Evolutionary conservation across 2,113 vertebrate species (phyloP).

Genomic region (Oreamnos americanus): DNA sequence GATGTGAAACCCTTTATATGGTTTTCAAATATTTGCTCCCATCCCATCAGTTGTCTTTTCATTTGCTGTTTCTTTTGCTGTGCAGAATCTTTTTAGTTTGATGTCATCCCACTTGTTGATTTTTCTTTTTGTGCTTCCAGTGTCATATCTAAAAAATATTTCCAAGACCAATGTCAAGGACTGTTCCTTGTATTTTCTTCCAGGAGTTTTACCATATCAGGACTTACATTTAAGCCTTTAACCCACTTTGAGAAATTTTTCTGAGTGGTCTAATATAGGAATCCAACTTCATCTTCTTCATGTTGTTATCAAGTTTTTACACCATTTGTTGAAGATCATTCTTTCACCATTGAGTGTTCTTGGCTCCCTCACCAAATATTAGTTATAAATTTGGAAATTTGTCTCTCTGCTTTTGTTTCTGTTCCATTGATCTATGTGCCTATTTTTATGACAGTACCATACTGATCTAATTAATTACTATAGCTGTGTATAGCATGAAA

Average conservation of each 20-base stretch:
- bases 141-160: background rate
- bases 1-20: background rate
- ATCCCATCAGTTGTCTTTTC: background rate
- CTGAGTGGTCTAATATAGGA: background rate
- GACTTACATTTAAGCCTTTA: background rate
- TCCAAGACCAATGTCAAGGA: background rate
- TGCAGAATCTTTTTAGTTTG: background rate
- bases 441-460: background rate
- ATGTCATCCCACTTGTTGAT: background rate
- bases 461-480: background rate
- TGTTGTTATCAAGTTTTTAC: background rate
- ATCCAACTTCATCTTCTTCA: background rate
- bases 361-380: background rate
- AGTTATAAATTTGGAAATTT: background rate
- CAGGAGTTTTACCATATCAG: background rate
- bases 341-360: background rate
- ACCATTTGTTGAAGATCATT: background rate
- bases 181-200: background rate
- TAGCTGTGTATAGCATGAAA: background rate
- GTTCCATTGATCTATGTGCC: background rate
- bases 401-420: background rate
- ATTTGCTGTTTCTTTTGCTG: background rate
- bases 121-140: background rate
- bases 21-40: background rate
- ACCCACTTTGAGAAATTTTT: background rate